A percentile compares a stretch with the other conserved stretches of the same genome.
phyloP scores from a whole-genome alignment of 2,888 invertebrate species.

The Aspidiotus rigidus region DNA sequence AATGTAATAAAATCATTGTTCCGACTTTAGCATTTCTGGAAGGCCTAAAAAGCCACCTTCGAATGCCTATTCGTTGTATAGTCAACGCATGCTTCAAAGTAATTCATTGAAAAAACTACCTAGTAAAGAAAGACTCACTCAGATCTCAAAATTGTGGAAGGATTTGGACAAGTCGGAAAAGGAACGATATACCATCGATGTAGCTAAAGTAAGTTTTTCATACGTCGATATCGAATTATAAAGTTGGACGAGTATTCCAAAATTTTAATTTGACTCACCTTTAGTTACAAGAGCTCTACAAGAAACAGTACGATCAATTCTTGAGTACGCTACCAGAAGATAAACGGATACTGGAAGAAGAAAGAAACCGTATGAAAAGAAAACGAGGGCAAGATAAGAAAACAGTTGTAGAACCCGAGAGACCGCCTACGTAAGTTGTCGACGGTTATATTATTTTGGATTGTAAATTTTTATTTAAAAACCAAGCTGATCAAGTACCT shows the following conservation, averaged over 20 bases:
- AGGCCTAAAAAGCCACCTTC: conserved; percentile 35
- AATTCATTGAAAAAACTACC: conserved; percentile 23
- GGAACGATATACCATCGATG: conserved; percentile 19
- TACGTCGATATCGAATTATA: neutral
- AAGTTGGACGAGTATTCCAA: no score
- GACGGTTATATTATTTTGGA: neutral
- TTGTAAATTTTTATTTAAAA: neutral
- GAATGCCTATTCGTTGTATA: conserved; percentile 34
- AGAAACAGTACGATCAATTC: conserved; percentile 28
- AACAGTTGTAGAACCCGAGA: conserved; percentile 30
- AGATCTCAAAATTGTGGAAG: conserved; percentile 34
- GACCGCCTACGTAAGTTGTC: conserved; percentile 28
- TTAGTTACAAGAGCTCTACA: conserved; percentile 28
- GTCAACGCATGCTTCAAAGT: conserved; percentile 34
- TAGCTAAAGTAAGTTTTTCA: conserved; percentile 11
- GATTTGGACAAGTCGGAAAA: conserved; percentile 27
- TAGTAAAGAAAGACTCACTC: conserved; percentile 33
- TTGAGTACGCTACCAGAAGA: conserved; percentile 30
- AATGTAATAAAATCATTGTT: neutral
- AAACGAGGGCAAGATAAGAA: conserved; percentile 1
- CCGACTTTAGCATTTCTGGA: conserved; percentile 23
- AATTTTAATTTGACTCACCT: neutral
- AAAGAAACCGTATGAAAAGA: conserved; percentile 10
- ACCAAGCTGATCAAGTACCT: neutral
- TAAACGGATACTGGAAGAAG: conserved; percentile 26